Base-by-base conservation (phyloP, 2,888 invertebrate genomes). In the Horisme vitalbata region DNA sequence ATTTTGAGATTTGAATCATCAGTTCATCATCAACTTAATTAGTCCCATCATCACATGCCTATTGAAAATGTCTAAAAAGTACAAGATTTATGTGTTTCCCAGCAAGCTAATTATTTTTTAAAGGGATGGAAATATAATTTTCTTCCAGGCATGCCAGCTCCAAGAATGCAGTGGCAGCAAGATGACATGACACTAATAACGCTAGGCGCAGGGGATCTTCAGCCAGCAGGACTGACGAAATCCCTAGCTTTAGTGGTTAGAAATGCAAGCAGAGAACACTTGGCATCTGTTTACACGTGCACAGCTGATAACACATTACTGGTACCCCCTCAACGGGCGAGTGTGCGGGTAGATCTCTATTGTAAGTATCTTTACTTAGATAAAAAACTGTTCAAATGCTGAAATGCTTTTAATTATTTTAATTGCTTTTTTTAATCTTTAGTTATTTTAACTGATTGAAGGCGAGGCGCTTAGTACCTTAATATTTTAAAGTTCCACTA, bases 241-340 rank as follows among this genome's bases (percentile, higher is more conserved):
- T 75, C 83, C 2, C 64, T 84, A 52, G 68, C 73, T 28, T 60
- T 85, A 39, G 68, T 70, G 1, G 61, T 88, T 36, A 72, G 68
- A 24, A 85, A 86, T 43, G 87, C 87, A 26, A 90, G 91, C 23
- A 83, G 94, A 37, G 80, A 89, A 4, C 93, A 94, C 71, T 86
- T 94, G 32, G 90, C 92, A 37, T 90, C 93, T 11, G 80, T 91
- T 2, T 94, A 93, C 73, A 93, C 93, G 12, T 95, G 95, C 70
- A 92, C 93, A 63, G 94, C 94, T 7, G 92, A 93, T 69, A 95
- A 95, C 71, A 94, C 94, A 47, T 82, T 92, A 55, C 79, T 93
- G 57, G 92, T 93, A 15, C 90, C 92, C 2, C 93, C 94, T 0
- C 90, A 93, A 43, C 91, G 92, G 23, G 91, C 93, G 13, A 87